Conservation (phyloP, 2,113 vertebrate genomes). For the Psilopsiagon aymara region DNA sequence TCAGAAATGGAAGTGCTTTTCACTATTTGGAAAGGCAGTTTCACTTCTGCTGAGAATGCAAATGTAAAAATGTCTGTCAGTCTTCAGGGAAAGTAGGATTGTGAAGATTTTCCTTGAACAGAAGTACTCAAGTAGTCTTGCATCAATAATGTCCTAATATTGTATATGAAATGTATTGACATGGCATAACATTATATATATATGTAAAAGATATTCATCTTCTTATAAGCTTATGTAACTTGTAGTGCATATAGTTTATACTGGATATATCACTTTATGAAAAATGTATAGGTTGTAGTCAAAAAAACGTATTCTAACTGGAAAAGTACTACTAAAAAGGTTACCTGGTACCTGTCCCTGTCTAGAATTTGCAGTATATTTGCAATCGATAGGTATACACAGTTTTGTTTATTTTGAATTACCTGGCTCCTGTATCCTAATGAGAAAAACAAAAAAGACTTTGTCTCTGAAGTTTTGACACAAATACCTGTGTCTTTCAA, state of each 20-base stretch:
- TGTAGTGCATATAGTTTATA: not conserved
- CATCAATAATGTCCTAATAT: not conserved
- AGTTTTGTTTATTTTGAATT: not conserved
- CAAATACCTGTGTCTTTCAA: not conserved
- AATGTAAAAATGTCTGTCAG: not conserved
- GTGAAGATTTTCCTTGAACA: not conserved
- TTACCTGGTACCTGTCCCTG: not conserved
- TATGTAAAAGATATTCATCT: not conserved
- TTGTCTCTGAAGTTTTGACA: not conserved
- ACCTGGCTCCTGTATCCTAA: not conserved
- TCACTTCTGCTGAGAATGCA: not conserved
- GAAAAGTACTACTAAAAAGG: not conserved
- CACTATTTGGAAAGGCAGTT: not conserved
- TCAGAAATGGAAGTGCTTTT: not conserved
- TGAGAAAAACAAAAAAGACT: not conserved
- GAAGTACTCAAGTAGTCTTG: not conserved
- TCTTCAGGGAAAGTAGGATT: not conserved
- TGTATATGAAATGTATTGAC: not conserved
- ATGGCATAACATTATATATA: not conserved
- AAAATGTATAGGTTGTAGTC: not conserved
- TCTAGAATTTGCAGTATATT: not conserved
- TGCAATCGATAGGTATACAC: accelerated
- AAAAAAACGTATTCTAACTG: not conserved
- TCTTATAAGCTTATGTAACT: not conserved
- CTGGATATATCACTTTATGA: not conserved